phyloP scores from a whole-genome alignment of 2,888 invertebrate species.

The Melinaea marsaeus region DNA sequence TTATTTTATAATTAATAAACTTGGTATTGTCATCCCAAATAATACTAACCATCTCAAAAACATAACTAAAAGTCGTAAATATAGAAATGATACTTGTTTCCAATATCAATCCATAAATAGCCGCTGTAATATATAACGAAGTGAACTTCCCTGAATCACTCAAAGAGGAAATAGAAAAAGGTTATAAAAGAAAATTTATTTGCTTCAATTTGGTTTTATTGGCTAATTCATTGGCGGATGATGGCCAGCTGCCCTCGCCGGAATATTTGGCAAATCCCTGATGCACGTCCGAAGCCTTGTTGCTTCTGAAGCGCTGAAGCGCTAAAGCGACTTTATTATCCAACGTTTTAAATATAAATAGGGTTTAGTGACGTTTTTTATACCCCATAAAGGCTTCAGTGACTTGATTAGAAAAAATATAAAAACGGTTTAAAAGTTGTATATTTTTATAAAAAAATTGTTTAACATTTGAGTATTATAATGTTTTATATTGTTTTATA shows the following conservation, averaged over 20 bases:
- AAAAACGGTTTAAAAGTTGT: neutral
- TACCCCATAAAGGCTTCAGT: constrained; percentile 13
- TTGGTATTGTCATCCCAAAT: no score
- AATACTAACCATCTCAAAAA: no score
- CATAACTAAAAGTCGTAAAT: no score
- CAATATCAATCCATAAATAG: no score
- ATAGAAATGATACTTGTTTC: no score
- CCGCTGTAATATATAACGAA: neutral
- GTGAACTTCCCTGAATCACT: constrained; percentile 13
- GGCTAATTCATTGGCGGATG: constrained; percentile 69
- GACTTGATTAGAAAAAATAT: constrained; percentile 12
- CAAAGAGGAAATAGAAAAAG: constrained; percentile 53
- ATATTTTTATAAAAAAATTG: neutral
- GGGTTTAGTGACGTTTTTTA: constrained; percentile 30
- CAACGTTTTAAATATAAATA: constrained; percentile 65
- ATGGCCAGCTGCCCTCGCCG: constrained; percentile 47
- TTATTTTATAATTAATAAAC: no score
- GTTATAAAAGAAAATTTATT: constrained; percentile 69
- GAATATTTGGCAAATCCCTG: constrained; percentile 61
- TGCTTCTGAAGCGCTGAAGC: constrained; percentile 44
- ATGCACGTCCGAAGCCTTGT: constrained; percentile 43
- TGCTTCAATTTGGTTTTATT: constrained; percentile 73
- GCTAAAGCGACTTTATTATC: constrained; percentile 55
- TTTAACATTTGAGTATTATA: neutral
- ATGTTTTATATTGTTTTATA: neutral